Evolutionary conservation across 2,888 invertebrate species (phyloP), one percentile per base, ranked within the genome.

Genomic region (Cephus rjabovi): DNA sequence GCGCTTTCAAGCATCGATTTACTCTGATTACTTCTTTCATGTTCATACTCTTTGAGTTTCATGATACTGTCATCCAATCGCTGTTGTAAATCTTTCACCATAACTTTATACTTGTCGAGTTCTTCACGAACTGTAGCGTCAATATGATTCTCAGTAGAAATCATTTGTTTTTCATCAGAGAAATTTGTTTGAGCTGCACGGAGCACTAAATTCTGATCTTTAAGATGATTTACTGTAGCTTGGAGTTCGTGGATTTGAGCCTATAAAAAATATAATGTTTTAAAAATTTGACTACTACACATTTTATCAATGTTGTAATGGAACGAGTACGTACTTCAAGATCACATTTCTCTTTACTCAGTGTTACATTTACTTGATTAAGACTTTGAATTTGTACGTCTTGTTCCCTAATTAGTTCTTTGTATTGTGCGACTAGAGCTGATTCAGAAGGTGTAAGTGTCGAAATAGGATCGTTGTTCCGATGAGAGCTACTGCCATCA

Each of bases 401-500:
- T 92, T 99, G 98, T 86, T 98, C 97, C 80, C 98, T 94, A 85
- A 99, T 99, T 76, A 99, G 93, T 80, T 95, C 95, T 93, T 98
- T 98, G 92, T 98, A 98, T 91, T 98, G 97, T 35, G 94, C 92
- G 70, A 97, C 92, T 56, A 92, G 81, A 77, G 88, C 88, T 4
- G 89, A 88, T 80, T 88, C 89, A 4, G 87, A 78, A 69, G 88
- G 85, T 71, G 84, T 85, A 80, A 88, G 82, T 69, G 84, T 81
- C 73, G 86, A 81, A 11, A 83, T 80, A 40, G 87, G 84, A 78
- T 89, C 88, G 79, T 85, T 88, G 30, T 84, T 81, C 1, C 84
- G 80, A 56, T 87, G 83, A 11, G 80, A 80, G 73, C 85, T 88
- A 79, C 86, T 89, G 73, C 85, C 86, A 73, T 90, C 89, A 74